Evolutionary conservation across 2,888 invertebrate species (phyloP), one percentile per base, ranked within the genome.

Genomic region (Eristalis arbustorum): DNA sequence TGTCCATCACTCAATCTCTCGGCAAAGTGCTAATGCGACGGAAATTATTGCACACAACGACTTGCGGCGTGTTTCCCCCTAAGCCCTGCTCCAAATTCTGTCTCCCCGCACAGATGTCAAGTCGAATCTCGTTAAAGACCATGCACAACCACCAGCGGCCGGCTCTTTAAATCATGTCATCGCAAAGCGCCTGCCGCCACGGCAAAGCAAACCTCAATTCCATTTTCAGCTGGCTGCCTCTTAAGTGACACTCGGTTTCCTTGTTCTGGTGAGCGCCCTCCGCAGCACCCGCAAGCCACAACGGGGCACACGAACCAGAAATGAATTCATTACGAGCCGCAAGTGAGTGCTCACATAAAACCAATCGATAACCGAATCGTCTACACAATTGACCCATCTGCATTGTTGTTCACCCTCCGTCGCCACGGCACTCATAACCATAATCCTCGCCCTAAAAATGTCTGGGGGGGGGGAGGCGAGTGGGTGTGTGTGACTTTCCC

Each of bases 381-480:
- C 72, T 67, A 68, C 68, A 49, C 76, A 81, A 81, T 77, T 85
- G 81, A 81, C 84, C 84, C 77, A 81, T 85, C 80, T 85, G 57
- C 72, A 76, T 76, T 80, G 63, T 76, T 80, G 56, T 57, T 59
- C 78, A 23, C 34, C 11, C 42, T 13, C 13, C 1, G 11, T 2
- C 25, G 40, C 3, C 28, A 61, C 10, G 40, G 0, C 34, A 11
- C 31, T 57, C 74, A 72, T 57, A 64, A 61, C 28, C 67, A 84
- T 80, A 73, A 73, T 77, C 42, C 28, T 74, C 73, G 64, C 67
- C 61, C 84, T 73, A 64, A 73, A 81, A 81, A 73, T 25, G 69
- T 77, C 77, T 68, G 40, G 37, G 56, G 34, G 5, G 18, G 1
- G 18, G 2, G 5, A 1, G 5, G 6, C 28, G 23, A 3, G 14